Conservation (phyloP, 2,797 vertebrate species). For the Oophaga sylvatica region DNA sequence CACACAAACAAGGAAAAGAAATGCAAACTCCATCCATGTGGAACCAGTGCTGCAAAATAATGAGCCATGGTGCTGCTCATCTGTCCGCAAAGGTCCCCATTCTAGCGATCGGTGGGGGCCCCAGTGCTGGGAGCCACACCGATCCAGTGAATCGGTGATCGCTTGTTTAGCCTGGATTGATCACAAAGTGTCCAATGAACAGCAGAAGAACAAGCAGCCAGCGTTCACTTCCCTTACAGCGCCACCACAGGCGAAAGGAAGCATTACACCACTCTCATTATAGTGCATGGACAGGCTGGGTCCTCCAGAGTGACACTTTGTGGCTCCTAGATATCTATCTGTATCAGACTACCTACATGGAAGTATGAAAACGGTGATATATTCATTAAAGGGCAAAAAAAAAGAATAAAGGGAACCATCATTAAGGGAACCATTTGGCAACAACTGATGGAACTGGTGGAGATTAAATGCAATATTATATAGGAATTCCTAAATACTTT, state of each 20-base stretch:
- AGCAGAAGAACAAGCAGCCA: neutral
- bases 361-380: neutral
- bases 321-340: too few relatives aligned
- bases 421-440: neutral
- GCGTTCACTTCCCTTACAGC: neutral
- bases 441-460: neutral
- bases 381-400: neutral
- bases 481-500: slow-evolving; percentile 21
- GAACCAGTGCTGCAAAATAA: neutral
- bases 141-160: too few relatives aligned
- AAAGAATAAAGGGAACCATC: neutral
- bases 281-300: neutral
- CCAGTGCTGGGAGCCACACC: too few relatives aligned
- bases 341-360: neutral
- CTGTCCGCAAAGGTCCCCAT: neutral
- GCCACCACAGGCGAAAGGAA: neutral
- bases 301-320: too few relatives aligned
- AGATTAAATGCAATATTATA: neutral
- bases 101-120: too few relatives aligned
- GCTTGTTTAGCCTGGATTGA: too few relatives aligned
- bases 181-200: too few relatives aligned
- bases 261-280: neutral
- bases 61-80: neutral
- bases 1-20: too few relatives aligned
- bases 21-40: neutral